phyloP scores from a whole-genome alignment of 2,888 invertebrate genomes.

The Listrodromus nycthemerus region DNA sequence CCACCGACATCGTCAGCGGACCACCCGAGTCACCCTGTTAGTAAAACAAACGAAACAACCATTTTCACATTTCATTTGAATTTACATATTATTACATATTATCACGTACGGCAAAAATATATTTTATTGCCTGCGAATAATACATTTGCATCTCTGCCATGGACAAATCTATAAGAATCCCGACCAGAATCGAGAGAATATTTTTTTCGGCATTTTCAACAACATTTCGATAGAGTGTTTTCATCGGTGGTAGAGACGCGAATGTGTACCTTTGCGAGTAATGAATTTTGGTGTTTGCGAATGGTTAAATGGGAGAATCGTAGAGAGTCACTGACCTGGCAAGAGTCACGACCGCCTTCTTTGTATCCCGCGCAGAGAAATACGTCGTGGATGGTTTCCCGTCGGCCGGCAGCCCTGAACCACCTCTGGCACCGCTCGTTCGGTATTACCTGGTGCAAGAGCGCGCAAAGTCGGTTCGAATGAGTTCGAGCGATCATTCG shows the following conservation, averaged over 20 bases:
- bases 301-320: background rate
- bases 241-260: too few relatives aligned
- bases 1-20: slow-evolving; percentile 93
- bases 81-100: too few relatives aligned
- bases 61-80: background rate
- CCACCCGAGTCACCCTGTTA: slow-evolving; percentile 91
- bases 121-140: too few relatives aligned
- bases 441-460: slow-evolving; percentile 88
- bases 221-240: too few relatives aligned
- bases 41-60: background rate
- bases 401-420: slow-evolving; percentile 95
- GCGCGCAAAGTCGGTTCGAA: background rate
- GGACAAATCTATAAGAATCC: too few relatives aligned
- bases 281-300: too few relatives aligned
- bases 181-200: too few relatives aligned
- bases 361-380: slow-evolving; percentile 97
- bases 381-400: slow-evolving; percentile 97
- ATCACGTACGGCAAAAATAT: too few relatives aligned
- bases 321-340: slow-evolving; percentile 84
- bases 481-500: background rate
- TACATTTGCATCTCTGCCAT: too few relatives aligned
- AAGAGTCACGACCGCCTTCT: slow-evolving; percentile 89
- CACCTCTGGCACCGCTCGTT: slow-evolving; percentile 96
- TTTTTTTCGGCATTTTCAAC: too few relatives aligned
- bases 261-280: too few relatives aligned